phyloP scores from a whole-genome alignment of 2,113 vertebrate genomes.

The Donacobius atricapilla region DNA sequence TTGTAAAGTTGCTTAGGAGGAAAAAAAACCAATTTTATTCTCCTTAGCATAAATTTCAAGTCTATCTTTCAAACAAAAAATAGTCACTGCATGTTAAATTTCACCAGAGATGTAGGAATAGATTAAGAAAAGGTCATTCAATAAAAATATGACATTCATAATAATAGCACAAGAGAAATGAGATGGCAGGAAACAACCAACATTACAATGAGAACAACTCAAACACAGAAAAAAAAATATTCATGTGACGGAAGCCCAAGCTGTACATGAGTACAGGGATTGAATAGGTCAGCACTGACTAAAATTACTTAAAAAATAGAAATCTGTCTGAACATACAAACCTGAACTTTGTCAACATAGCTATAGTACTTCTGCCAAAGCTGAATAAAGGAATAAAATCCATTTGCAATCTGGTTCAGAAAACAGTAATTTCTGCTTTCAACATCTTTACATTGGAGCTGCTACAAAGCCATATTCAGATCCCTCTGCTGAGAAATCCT shows the following conservation, averaged over 20 bases:
- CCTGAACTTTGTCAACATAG: not conserved
- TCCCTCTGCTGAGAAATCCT: not conserved
- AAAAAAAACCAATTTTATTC: not conserved
- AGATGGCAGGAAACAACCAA: not conserved
- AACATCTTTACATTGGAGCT: not conserved
- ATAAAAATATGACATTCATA: not conserved
- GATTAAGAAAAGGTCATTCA: constrained; percentile 17
- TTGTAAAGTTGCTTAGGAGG: not conserved
- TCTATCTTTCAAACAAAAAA: not conserved
- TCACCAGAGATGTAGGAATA: not conserved
- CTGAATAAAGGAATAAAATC: not conserved
- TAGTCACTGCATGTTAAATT: not conserved
- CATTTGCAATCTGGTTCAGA: not conserved
- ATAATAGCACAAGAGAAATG: not conserved
- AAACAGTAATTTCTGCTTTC: not conserved
- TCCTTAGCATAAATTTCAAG: not conserved
- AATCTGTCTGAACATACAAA: not conserved
- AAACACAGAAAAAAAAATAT: not conserved
- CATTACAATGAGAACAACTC: not conserved
- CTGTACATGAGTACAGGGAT: not conserved
- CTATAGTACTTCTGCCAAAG: not conserved
- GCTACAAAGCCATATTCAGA: not conserved
- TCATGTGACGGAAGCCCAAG: not conserved
- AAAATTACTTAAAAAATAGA: not conserved
- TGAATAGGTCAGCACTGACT: not conserved